Base-by-base conservation (phyloP, 2,797 vertebrate genomes). In the Morus bassanus region DNA sequence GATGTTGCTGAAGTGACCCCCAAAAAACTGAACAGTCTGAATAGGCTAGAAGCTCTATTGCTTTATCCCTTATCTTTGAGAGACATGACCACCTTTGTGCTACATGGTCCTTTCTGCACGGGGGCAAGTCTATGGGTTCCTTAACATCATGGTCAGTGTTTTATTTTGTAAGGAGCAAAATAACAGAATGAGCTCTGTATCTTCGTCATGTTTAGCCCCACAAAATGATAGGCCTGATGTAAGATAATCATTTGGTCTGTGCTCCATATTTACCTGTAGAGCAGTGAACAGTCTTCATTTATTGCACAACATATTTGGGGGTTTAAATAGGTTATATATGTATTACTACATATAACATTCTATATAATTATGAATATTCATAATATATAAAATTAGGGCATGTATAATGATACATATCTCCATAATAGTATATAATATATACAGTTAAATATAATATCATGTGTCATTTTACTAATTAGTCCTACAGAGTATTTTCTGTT, bases 101-200 rank as follows among this genome's bases (percentile, higher is more conserved):
- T 67, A 4, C 16, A 1, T 8, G 13, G 35, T 37, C n/a, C 13
- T 64, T 73, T 54, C 50, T 73, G 46, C 56, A 48, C 0, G 1
- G 22, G 14, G 12, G 4, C 24, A 48, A 53, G 43, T 53, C 45
- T 46, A 13, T 30, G 18, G 56, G 65, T 75, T 88, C 53, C n/a
- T 80, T 43, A 25, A 31, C 11, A 14, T 31, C 15, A 7, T 6
- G 17, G 13, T 45, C 51, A 54, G 39, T 50, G 39, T n/a, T 85
- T 63, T 45, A 10, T 89, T 89, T 88, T 53, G 16, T 63, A 72
- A 88, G 53, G 70, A 73, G 25, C 9, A 56, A 87, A 82, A 18
- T 50, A 31, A 37, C 28, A 72, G 24, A 63, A 46, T 54, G 53
- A 92, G 39, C 33, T 80, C 54, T 81, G 43, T 48, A 13, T 80